Evolutionary conservation across 2,888 invertebrate genomes (phyloP).

Genomic region (Lepidocyrtinus sp.): DNA sequence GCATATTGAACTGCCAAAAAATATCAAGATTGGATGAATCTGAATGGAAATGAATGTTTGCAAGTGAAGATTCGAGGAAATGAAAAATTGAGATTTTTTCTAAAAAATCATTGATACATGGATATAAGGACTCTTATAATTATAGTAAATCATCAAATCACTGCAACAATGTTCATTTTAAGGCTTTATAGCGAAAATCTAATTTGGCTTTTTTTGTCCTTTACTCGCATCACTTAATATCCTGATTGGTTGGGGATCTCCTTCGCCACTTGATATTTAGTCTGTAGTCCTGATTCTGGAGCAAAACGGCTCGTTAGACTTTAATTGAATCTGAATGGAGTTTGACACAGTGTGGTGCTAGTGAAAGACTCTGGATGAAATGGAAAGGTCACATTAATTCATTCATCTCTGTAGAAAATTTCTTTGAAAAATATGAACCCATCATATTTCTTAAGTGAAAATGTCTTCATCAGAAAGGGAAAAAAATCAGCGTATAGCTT

Average conservation of each 20-base stretch:
- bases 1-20: background rate
- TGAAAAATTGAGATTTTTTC: conserved; percentile 9
- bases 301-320: conserved; percentile 21
- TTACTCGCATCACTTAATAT: background rate
- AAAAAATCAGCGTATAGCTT: no score
- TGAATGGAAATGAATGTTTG: conserved; percentile 53
- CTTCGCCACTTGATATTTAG: background rate
- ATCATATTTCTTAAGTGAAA: conserved; percentile 58
- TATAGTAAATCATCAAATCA: background rate
- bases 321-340: conserved; percentile 48
- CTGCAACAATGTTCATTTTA: background rate
- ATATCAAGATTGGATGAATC: conserved; percentile 33
- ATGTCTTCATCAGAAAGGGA: conserved; percentile 53
- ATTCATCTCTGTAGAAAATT: no score
- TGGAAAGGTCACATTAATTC: conserved; percentile 36
- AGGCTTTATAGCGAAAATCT: background rate
- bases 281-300: background rate
- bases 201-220: background rate
- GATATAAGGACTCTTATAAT: background rate
- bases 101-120: background rate
- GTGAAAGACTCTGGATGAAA: conserved; percentile 1
- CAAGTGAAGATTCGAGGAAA: conserved; percentile 44
- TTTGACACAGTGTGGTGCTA: conserved; percentile 26
- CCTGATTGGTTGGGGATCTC: background rate
- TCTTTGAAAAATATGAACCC: conserved; percentile 20